Percentiles rank a stretch among this genome's conserved stretches.
phyloP scores from a whole-genome alignment of 2,888 invertebrate genomes.

The Aelia acuminata region DNA sequence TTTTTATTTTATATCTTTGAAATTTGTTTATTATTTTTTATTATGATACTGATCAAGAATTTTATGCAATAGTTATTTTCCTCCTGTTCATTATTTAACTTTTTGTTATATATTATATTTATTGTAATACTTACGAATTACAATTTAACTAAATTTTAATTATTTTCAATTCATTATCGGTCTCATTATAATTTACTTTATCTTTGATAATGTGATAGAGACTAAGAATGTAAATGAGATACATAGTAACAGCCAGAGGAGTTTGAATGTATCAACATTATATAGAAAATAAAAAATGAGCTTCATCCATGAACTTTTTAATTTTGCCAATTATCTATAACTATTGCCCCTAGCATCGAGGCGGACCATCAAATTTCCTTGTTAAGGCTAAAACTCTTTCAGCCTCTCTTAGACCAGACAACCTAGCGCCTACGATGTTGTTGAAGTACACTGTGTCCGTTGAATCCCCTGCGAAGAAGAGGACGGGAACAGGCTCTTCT shows the following conservation, averaged over 20 bases:
- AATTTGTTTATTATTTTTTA: too few species aligned
- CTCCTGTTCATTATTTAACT: too few species aligned
- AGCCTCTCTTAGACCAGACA: slow-evolving; percentile 58
- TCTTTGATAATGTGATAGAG: background rate
- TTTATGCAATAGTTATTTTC: too few species aligned
- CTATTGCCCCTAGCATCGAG: slow-evolving; percentile 63
- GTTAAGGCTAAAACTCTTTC: slow-evolving; percentile 68
- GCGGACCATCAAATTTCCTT: slow-evolving; percentile 74
- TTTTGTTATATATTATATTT: too few species aligned
- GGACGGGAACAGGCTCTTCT: background rate
- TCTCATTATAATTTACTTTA: background rate
- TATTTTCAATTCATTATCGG: background rate
- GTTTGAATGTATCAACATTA: background rate
- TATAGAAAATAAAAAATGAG: background rate
- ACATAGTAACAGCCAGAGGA: background rate
- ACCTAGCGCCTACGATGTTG: slow-evolving; percentile 43
- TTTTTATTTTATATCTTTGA: too few species aligned
- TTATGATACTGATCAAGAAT: too few species aligned
- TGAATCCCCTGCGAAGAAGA: slow-evolving; percentile 60
- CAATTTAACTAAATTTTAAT: too few species aligned
- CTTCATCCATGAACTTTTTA: background rate
- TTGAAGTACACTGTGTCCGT: slow-evolving; percentile 21
- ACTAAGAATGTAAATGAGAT: background rate
- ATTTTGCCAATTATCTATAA: background rate
- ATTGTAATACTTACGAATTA: too few species aligned